Evolutionary conservation across 2,113 vertebrate genomes (phyloP).

Genomic region (Orycteropus afer): DNA sequence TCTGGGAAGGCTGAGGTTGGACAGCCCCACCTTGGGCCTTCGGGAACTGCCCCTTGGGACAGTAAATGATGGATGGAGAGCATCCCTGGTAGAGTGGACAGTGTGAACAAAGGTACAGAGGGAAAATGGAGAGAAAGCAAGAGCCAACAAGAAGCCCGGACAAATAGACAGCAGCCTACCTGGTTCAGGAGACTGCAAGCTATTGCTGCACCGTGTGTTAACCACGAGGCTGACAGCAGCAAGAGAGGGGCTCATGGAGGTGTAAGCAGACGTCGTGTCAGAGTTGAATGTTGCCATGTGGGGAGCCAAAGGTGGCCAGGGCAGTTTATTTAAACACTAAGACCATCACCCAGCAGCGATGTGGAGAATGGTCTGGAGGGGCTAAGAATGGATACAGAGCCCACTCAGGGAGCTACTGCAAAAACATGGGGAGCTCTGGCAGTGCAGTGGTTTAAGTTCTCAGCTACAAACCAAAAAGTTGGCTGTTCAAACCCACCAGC

Average conservation of each 20-base stretch:
- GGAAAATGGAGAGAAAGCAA: not conserved
- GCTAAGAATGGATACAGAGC: not conserved
- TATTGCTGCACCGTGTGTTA: too few species aligned
- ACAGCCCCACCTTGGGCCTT: not conserved
- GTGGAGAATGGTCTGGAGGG: not conserved
- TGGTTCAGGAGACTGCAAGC: not conserved
- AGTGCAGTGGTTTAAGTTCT: too few species aligned
- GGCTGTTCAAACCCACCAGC: too few species aligned
- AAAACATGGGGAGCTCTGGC: too few species aligned
- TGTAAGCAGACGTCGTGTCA: accelerated
- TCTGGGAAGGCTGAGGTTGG: not conserved
- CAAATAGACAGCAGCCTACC: not conserved
- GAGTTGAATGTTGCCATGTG: accelerated
- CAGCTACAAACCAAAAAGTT: too few species aligned
- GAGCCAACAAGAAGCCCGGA: not conserved
- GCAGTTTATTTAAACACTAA: not conserved
- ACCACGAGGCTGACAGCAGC: not conserved
- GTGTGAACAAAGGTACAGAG: not conserved
- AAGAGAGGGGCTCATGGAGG: not conserved
- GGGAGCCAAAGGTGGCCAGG: accelerated
- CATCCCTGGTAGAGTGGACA: not conserved
- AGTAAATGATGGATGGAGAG: not conserved
- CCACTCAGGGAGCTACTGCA: not conserved
- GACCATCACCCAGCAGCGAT: accelerated
- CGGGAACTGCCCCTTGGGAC: not conserved